phyloP scores from a whole-genome alignment of 2,113 vertebrate species.

The Oceanodroma tethys region DNA sequence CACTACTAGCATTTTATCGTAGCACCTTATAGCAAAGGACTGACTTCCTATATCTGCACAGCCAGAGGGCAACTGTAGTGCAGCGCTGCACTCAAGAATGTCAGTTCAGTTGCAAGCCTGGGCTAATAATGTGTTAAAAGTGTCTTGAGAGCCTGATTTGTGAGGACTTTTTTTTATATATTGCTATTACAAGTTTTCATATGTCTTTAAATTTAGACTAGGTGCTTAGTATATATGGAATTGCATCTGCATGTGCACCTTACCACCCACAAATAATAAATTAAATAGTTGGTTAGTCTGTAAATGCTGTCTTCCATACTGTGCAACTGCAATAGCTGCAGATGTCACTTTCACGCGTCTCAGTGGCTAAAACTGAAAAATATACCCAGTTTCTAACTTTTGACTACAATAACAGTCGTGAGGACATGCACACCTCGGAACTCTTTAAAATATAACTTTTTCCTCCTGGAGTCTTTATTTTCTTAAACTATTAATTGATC shows the following conservation, averaged over 20 bases:
- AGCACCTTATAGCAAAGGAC: background rate
- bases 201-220: background rate
- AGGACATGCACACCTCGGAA: background rate
- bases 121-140: background rate
- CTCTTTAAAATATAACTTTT: background rate
- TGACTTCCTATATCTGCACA: background rate
- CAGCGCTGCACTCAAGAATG: background rate
- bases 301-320: background rate
- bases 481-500: background rate
- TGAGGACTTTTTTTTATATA: background rate
- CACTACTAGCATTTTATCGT: background rate
- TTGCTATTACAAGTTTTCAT: background rate
- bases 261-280: background rate
- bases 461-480: background rate
- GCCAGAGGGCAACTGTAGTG: background rate
- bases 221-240: background rate
- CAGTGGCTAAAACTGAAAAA: background rate
- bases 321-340: background rate
- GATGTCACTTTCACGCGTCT: background rate
- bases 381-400: background rate
- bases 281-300: background rate
- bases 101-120: background rate
- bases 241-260: background rate
- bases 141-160: background rate
- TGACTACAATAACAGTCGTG: background rate